Conservation (phyloP, 2,797 vertebrate species). For the Sebastes hubbsi region DNA sequence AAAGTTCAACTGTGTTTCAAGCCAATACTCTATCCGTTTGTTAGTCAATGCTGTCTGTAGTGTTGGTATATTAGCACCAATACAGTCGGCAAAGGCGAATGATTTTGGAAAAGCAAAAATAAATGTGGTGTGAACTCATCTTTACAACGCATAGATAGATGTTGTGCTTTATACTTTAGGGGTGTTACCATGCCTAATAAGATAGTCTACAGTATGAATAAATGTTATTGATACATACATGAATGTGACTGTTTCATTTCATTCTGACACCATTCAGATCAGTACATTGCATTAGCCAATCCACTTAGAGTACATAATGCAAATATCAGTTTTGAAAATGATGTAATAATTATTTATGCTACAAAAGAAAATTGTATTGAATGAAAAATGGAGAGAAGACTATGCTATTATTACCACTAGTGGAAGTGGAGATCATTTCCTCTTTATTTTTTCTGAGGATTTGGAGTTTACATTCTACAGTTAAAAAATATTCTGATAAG, state of each 20-base stretch:
- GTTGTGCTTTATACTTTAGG: neutral
- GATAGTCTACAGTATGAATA: neutral
- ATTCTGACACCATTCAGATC: neutral
- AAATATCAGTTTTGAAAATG: neutral
- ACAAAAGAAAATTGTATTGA: neutral
- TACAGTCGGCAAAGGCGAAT: neutral
- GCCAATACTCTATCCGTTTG: neutral
- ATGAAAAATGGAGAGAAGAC: neutral
- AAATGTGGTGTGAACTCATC: neutral
- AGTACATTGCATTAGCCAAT: no score
- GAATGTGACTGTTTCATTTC: neutral
- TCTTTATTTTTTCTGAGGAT: no score
- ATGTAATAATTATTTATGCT: neutral
- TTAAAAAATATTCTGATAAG: neutral
- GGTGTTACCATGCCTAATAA: neutral
- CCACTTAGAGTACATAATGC: neutral
- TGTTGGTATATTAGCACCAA: neutral
- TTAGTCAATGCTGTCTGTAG: neutral
- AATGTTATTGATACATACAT: neutral
- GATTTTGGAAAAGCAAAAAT: neutral
- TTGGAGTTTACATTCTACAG: neutral
- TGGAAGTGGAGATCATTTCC: neutral
- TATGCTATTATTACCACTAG: neutral
- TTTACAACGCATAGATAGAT: neutral
- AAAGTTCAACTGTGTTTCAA: neutral